phyloP scores from a whole-genome alignment of 92 coral and sea anemone species.

The Phenganax stokvisi region DNA sequence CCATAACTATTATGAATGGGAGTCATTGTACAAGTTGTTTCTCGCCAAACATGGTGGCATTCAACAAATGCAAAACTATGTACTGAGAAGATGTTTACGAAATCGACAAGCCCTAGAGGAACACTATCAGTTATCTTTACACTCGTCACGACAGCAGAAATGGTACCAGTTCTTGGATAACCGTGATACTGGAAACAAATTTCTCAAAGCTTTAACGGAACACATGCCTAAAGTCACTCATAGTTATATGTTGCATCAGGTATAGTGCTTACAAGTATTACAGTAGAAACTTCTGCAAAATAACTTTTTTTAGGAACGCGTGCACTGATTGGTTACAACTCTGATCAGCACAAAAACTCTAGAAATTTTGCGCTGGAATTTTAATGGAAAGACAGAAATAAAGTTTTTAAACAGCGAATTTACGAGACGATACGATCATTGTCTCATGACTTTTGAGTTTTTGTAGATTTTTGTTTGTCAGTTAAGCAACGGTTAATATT shows the following conservation, averaged over 20 bases:
- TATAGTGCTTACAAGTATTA: constrained; percentile 17
- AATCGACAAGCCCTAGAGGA: constrained; percentile 99
- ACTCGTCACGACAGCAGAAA: constrained; percentile 97
- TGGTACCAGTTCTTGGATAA: constrained; percentile 99
- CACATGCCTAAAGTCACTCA: constrained; percentile 99
- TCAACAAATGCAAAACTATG: constrained; percentile 91
- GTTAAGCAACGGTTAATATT: neutral
- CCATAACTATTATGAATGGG: constrained; percentile 98
- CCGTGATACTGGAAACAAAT: constrained; percentile 94
- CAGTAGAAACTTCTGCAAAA: too few species aligned
- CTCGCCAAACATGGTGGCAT: constrained; percentile 95
- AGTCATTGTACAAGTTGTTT: constrained; percentile 89
- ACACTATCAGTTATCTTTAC: constrained; percentile 92
- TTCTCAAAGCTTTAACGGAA: constrained; percentile 92
- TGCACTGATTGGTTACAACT: too few species aligned
- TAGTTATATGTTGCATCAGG: constrained; percentile 98
- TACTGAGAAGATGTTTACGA: constrained; percentile 88
- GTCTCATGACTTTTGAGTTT: too few species aligned
- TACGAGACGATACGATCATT: too few species aligned
- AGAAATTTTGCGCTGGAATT: too few species aligned
- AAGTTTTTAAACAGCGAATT: too few species aligned
- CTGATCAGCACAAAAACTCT: too few species aligned
- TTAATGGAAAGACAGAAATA: too few species aligned
- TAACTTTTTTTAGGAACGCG: too few species aligned
- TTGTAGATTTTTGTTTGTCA: too few species aligned